Evolutionary conservation across 2,888 invertebrate genomes (phyloP), one percentile per base, ranked within the genome.

Genomic region (Agrilus mali): DNA sequence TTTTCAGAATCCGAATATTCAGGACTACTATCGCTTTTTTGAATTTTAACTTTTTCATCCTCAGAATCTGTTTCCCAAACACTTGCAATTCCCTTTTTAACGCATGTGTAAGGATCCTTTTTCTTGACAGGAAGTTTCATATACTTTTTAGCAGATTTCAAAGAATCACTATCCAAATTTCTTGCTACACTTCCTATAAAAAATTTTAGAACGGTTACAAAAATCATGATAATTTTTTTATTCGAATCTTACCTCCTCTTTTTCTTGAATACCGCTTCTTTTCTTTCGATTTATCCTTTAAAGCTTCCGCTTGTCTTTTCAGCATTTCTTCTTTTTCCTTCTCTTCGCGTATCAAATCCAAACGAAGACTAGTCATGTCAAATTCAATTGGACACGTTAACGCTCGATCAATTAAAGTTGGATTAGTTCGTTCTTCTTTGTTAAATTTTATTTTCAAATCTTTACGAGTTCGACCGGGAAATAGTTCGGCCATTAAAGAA

Each of bases 401-500:
- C 0, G 87, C 88, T 57, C 80, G 82, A 60, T 87, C 85, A 4
- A 90, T 74, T 44, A 86, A 71, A 3, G 67, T 64, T n/a, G 73
- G 67, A 66, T 89, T 88, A 1, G 76, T 63, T 58, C 78, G 74
- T 60, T 95, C 95, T 64, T 96, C 96, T 55, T 86, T 85, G 60
- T 93, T 93, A 61, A 89, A 96, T 68, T 96, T 96, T 27, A 85
- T 68, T 65, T 95, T 95, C 8, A 96, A 69, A 56, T 95, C 93
- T 42, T 78, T 69, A 12, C 95, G 69, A 0, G 77, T 79, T 46
- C 94, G 73, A 35, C 78, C 77, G 0, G 88, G 64, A 68, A 94
- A 93, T 35, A 89, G 68, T 40, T 79, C 75, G 47, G 80, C 74
- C 88, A 96, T 94, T 41, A 93, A 67, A 5, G 87, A 79, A 66